These are phyloP conservation scores for Perithous albicinctus DNA, from an alignment of 2,888 invertebrate genomes.

Conservation along the genomic window DNA sequence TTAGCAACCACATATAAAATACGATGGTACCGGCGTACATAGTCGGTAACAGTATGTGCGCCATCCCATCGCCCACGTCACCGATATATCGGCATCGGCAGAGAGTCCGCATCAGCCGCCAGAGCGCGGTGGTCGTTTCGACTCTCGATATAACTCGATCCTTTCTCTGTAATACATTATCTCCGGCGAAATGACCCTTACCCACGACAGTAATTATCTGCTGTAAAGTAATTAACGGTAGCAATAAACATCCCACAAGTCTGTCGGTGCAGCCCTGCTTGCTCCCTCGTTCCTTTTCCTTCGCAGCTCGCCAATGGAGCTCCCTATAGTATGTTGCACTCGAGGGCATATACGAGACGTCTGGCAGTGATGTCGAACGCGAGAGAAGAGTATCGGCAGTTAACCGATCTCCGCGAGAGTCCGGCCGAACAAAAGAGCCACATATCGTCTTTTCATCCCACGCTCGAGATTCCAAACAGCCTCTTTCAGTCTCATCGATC, in stretches of 20 bases:
- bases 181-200: slow-evolving; percentile 75
- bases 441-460: slow-evolving; percentile 17
- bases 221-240: slow-evolving; percentile 78
- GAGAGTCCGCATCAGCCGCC: slow-evolving; percentile 35
- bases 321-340: slow-evolving; percentile 34
- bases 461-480: slow-evolving; percentile 16
- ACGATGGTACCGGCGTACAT: slow-evolving; percentile 32
- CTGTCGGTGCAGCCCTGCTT: slow-evolving; percentile 14
- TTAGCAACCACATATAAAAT: background rate
- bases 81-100: slow-evolving; percentile 58
- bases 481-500: slow-evolving; percentile 15
- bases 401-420: slow-evolving; percentile 26
- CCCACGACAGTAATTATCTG: slow-evolving; percentile 76
- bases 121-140: slow-evolving; percentile 52
- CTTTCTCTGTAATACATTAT: slow-evolving; percentile 75
- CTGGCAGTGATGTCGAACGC: slow-evolving; percentile 38
- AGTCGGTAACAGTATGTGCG: background rate
- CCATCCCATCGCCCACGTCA: slow-evolving; percentile 62
- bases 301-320: slow-evolving; percentile 32
- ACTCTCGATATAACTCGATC: slow-evolving; percentile 56
- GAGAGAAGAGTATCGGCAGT: slow-evolving; percentile 48
- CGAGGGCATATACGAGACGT: slow-evolving; percentile 30
- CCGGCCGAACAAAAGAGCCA: slow-evolving; percentile 44
- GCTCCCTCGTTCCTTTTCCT: background rate
- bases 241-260: slow-evolving; percentile 74